These are phyloP conservation scores for Lasioglossum calceatum DNA, from an alignment of 2,888 invertebrate genomes.

Conservation along the genomic window DNA sequence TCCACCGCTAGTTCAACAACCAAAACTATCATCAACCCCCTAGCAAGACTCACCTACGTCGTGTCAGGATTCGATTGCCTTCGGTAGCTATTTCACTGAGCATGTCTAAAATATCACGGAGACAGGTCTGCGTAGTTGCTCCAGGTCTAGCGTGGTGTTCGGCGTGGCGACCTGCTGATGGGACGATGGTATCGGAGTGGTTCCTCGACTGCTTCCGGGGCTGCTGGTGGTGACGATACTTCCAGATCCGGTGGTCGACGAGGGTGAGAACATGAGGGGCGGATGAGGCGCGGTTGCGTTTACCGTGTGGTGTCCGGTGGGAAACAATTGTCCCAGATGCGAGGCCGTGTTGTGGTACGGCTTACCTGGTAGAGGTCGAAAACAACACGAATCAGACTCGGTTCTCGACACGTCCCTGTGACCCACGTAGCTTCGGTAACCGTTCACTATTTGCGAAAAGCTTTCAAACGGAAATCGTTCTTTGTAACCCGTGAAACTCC, in stretches of 20 bases:
- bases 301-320: conserved; percentile 79
- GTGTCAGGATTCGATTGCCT: too few relatives aligned
- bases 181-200: conserved; percentile 72
- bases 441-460: too few relatives aligned
- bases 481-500: too few relatives aligned
- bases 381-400: too few relatives aligned
- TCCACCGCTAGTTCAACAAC: not conserved
- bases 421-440: too few relatives aligned
- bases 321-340: conserved; percentile 68
- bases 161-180: conserved; percentile 83
- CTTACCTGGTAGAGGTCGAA: conserved; percentile 81
- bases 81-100: not conserved
- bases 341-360: conserved; percentile 79
- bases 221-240: conserved; percentile 68
- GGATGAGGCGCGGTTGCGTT: conserved; percentile 86
- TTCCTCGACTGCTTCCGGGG: conserved; percentile 75
- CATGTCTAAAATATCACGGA: conserved; percentile 88
- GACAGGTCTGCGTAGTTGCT: conserved; percentile 89
- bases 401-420: too few relatives aligned
- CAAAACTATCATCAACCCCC: not conserved
- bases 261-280: conserved; percentile 78
- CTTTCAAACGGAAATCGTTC: too few relatives aligned
- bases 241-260: conserved; percentile 47
- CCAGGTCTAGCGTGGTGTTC: conserved; percentile 84
- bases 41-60: not conserved